phyloP scores from a whole-genome alignment of 2,113 vertebrate genomes.

The Tragelaphus strepsiceros region DNA sequence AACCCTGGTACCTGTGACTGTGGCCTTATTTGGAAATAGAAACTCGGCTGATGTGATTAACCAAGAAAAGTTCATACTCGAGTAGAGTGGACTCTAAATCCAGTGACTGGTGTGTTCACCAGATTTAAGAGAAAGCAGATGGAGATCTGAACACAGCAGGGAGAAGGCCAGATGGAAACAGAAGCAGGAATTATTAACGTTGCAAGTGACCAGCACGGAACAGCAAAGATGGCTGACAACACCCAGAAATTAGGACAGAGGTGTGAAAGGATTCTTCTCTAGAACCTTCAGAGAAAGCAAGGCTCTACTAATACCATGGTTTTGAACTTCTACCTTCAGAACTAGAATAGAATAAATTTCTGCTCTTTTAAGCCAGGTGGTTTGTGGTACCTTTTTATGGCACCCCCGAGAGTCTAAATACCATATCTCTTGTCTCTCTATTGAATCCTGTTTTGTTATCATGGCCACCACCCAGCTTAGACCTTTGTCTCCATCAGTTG shows the following conservation, averaged over 20 bases:
- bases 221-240: neutral
- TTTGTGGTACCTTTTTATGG: neutral
- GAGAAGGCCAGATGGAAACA: neutral
- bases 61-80: neutral
- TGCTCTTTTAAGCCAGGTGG: neutral
- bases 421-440: neutral
- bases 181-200: neutral
- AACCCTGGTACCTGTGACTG: neutral
- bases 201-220: neutral
- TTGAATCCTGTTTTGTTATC: neutral
- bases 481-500: neutral
- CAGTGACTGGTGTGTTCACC: neutral
- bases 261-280: neutral
- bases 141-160: neutral
- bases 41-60: neutral
- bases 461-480: neutral
- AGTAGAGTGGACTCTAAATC: neutral
- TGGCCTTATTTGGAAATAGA: neutral
- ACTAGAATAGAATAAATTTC: neutral
- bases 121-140: neutral
- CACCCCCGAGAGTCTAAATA: neutral
- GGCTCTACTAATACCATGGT: neutral
- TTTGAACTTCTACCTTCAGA: neutral
- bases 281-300: neutral
- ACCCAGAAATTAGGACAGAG: neutral